These are phyloP conservation scores for Melanerpes aurifrons DNA, from an alignment of 2,113 vertebrate species.

Conservation along the genomic window DNA sequence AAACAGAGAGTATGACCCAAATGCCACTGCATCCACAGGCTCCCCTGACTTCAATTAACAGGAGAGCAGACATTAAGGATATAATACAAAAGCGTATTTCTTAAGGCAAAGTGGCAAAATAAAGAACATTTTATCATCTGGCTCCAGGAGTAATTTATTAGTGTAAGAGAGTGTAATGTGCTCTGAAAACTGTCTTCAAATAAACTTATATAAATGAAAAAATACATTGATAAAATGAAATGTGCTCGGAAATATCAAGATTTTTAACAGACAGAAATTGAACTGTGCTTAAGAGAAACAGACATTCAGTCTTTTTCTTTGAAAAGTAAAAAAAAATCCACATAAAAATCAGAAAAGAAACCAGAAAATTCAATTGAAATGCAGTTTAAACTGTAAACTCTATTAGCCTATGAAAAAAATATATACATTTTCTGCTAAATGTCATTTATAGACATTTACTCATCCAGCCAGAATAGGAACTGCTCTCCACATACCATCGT, in stretches of 20 bases:
- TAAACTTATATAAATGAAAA: neutral
- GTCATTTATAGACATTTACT: conserved; percentile 57
- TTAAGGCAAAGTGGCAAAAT: neutral
- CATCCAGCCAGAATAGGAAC: conserved; percentile 45
- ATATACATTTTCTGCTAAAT: neutral
- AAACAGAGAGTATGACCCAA: neutral
- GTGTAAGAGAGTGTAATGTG: neutral
- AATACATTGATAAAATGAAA: neutral
- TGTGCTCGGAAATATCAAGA: neutral
- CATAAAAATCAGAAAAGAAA: neutral
- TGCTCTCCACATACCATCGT: conserved; percentile 35
- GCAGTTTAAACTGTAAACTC: neutral
- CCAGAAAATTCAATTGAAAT: neutral
- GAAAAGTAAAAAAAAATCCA: neutral
- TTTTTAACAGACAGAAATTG: neutral
- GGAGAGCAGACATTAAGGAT: neutral
- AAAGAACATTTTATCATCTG: neutral
- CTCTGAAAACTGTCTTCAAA: neutral
- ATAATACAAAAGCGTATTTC: neutral
- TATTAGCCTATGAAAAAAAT: neutral
- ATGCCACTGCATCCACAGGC: neutral
- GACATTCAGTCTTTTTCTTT: neutral
- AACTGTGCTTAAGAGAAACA: neutral
- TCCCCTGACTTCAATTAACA: neutral
- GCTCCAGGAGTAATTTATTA: neutral